Evolutionary conservation across 2,888 invertebrate species (phyloP), one percentile per base, ranked within the genome.

Genomic region (Caenorhabditis panamensis): DNA sequence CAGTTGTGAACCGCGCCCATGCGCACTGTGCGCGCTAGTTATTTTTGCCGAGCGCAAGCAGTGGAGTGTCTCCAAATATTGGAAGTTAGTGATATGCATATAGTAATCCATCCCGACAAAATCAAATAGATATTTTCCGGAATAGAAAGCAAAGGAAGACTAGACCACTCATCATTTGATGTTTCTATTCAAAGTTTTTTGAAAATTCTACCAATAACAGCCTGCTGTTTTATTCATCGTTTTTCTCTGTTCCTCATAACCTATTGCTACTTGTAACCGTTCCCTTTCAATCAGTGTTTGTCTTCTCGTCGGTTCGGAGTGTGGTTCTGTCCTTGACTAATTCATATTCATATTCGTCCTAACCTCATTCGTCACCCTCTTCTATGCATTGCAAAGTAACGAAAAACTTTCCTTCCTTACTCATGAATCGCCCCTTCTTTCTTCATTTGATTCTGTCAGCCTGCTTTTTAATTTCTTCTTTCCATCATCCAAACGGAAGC

Each of bases 321-420:
- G n/a, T n/a, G n/a, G n/a, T n/a, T n/a, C n/a, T n/a, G 41, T 51
- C 75, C 61, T 61, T 64, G 61, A 75, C 73, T 72, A 73, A 75
- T 69, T 63, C 68, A 58, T 63, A 63, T 68, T 67, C 67, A 68
- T 68, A 67, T 56, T 76, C 67, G 62, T 67, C 53, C 54, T 67
- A 68, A 67, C 68, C 76, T 62, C 67, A 62, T 62, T 76, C 67
- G 47, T 49, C 72, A 54, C 54, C 61, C 67, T 68, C 67, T 44
- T 69, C 62, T 66, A 75, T 76, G 67, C 76, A 68, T 76, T 76
- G 68, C 28, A 22, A 76, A 68, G 67, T 76, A 62, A 49, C 61
- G 62, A 54, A 76, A 62, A 58, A 24, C 44, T 72, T 51, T 58
- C 22, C 59, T 62, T n/a, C 64, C 44, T 68, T 53, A n/a, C 24